Conservation (phyloP, 2,113 vertebrate species). For the Pterocles burchelli region DNA sequence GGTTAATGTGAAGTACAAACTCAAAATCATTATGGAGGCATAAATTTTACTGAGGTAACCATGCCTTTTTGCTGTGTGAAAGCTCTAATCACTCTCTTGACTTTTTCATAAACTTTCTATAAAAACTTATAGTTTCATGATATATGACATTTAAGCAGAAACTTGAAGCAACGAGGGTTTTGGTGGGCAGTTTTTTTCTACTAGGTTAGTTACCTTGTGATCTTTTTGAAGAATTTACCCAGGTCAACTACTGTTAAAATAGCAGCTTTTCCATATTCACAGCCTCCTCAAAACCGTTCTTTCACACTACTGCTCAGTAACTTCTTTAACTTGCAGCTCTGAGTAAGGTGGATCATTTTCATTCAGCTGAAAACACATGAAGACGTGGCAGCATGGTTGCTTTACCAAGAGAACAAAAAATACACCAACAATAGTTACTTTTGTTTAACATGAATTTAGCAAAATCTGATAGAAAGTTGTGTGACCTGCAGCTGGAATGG, state of each 20-base stretch:
- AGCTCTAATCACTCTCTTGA: neutral
- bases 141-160: neutral
- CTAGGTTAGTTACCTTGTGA: neutral
- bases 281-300: neutral
- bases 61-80: neutral
- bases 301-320: neutral
- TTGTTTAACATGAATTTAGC: neutral
- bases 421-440: neutral
- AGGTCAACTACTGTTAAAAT: neutral
- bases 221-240: neutral
- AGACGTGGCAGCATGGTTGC: neutral
- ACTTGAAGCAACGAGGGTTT: neutral
- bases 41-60: neutral
- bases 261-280: neutral
- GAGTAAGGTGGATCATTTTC: neutral
- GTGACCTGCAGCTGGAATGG: neutral
- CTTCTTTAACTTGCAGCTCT: neutral
- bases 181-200: neutral
- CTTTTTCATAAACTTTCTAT: neutral
- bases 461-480: neutral
- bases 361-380: neutral
- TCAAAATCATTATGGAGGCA: neutral
- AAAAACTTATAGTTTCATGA: neutral
- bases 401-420: neutral
- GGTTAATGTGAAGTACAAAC: neutral